These are phyloP conservation scores for Sphaeridia pumilis DNA, from an alignment of 2,888 invertebrate genomes.

Conservation along the genomic window DNA sequence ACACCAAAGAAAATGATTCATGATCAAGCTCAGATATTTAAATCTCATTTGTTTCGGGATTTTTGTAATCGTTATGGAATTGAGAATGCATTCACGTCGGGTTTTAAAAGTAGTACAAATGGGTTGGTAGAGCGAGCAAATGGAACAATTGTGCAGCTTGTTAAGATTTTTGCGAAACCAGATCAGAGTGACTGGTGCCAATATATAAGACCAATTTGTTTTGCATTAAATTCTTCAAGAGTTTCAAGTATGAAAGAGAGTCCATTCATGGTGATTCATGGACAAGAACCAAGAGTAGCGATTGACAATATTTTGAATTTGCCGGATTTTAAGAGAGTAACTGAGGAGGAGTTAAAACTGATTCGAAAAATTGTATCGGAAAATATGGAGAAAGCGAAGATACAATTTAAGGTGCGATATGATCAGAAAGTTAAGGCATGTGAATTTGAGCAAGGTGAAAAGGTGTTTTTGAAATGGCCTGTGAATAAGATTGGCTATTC, in stretches of 20 bases:
- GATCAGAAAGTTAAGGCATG: not conserved
- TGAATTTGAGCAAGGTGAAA: not conserved
- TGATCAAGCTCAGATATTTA: not conserved
- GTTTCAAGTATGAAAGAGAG: not conserved
- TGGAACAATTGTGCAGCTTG: not conserved
- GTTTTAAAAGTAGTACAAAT: not conserved
- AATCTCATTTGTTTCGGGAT: not conserved
- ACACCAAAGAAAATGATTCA: not conserved
- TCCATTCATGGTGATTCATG: not conserved
- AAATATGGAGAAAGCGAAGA: not conserved
- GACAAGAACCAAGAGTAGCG: not conserved
- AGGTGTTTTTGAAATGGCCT: not conserved
- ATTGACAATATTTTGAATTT: not conserved
- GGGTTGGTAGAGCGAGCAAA: not conserved
- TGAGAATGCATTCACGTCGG: not conserved
- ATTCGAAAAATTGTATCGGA: not conserved
- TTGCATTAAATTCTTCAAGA: not conserved
- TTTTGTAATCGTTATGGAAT: not conserved
- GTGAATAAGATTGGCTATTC: not conserved
- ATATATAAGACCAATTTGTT: not conserved
- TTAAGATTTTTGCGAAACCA: not conserved
- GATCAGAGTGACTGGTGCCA: not conserved
- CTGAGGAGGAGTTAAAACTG: not conserved
- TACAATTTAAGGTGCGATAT: not conserved
- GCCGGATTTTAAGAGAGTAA: not conserved